Base-by-base conservation (phyloP, 1,140 invertebrate species). In the Stenopsyche tienmushanensis region DNA sequence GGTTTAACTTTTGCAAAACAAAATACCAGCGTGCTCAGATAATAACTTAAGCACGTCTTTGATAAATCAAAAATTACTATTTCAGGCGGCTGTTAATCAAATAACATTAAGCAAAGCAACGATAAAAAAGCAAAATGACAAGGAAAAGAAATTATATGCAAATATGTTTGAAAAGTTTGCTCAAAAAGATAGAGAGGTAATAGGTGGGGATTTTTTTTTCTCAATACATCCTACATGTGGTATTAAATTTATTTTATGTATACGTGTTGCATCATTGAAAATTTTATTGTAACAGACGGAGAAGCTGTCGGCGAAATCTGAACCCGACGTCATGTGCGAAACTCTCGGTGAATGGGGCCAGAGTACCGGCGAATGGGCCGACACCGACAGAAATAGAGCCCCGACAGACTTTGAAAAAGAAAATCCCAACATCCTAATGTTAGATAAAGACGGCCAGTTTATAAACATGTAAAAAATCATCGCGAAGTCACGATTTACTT, bases 81-180 rank as follows among this genome's bases (percentile, higher is more conserved):
- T 64, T 0, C 72, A 81, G 81, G 94, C 93, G 9, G 96, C 94
- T 0, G 82, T 84, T 17, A 88, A 91, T 73, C 90, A 96, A 74
- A 79, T 94, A 15, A 73, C 82, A 0, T 72, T 88, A 17, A 94
- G 92, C 76, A 86, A 87, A 54, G 82, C 86, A 60, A 83, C 88
- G 49, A 84, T 96, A 2, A 90, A 90, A 76, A 84, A 90, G 65
- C 86, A 91, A 67, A 82, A 87, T 58, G 81, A 86, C 41, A 88
- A 88, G 69, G 96, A 98, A 75, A 96, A 94, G 80, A 88, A 91
- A 72, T 82, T 94, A 9, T 99, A 96, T 78, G 88, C 88, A 1
- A 96, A 95, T 75, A 97, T 99, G 93, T 98, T 99, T 75, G 88
- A 91, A 67, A 92, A 91, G 77, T 90, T 93, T 79, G 90, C 91